Percentiles rank a stretch among this genome's conserved stretches.
phyloP scores from a whole-genome alignment of 2,113 vertebrate species.

The Penelope pileata region DNA sequence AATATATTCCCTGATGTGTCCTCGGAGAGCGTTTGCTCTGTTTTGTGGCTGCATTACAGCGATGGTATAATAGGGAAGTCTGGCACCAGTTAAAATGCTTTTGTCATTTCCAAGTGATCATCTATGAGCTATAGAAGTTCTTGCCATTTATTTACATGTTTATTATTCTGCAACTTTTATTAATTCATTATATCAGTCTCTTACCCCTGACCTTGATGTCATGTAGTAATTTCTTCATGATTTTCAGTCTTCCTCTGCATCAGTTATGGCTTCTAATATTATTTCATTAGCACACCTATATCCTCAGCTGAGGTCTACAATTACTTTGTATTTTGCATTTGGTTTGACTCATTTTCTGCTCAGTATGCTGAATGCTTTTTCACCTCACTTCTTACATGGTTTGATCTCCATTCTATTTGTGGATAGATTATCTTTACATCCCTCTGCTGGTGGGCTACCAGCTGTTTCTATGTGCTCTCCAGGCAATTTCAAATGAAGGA shows the following conservation, averaged over 20 bases:
- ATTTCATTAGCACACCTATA: not conserved
- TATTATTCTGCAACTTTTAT: not conserved
- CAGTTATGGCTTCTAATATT: not conserved
- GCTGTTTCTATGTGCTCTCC: not conserved
- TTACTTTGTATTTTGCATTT: not conserved
- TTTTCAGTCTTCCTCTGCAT: not conserved
- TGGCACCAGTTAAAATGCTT: not conserved
- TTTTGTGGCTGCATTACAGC: not conserved
- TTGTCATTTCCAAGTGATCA: not conserved
- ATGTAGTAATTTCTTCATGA: not conserved
- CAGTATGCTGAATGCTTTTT: not conserved
- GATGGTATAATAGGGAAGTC: not conserved
- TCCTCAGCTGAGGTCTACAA: not conserved
- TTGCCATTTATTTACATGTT: not conserved
- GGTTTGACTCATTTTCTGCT: not conserved
- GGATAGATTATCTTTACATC: not conserved
- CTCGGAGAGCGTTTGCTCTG: not conserved
- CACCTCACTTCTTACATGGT: not conserved
- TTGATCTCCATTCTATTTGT: not conserved
- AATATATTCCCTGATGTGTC: not conserved
- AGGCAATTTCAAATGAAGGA: not conserved
- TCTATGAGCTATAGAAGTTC: not conserved
- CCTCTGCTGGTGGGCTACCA: not conserved
- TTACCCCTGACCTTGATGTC: not conserved
- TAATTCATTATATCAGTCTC: not conserved